Evolutionary conservation across 2,888 invertebrate genomes (phyloP), one percentile per base, ranked within the genome.

Genomic region (Prionchulus punctatus): DNA sequence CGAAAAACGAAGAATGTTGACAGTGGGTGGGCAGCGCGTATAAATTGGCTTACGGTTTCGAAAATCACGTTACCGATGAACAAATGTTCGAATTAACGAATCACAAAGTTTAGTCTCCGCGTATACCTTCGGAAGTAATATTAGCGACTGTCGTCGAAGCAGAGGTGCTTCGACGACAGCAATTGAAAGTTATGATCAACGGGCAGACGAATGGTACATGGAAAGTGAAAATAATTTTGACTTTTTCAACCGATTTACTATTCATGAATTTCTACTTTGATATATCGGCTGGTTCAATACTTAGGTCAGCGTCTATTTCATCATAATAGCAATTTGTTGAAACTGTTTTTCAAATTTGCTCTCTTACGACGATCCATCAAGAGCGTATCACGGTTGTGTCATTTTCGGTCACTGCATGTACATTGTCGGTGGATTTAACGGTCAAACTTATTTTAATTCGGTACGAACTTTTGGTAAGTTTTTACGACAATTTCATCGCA

Each of bases 121-220:
- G 87, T 58, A 79, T 85, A 21, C 77, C 77, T 1, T 68, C 72
- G 59, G 74, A 76, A 63, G 67, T 76, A 26, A 63, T 77, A 36
- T 74, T 77, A 61, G 76, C 73, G 69, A 76, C 54, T 77, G 77
- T 2, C 77, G 77, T 1, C 78, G 77, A 86, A 75, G 73, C 59
- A 73, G 82, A 21, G 85, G 85, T n/a, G 82, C 82, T 2, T 84
- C 84, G 0, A 83, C 83, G 25, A 81, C 75, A 62, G 83, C 82
- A 70, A 85, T 88, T 61, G 88, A 89, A 72, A 85, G 87, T 0
- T 89, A 88, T 69, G 88, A 89, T 65, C 86, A 86, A 0, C 77
- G 86, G 64, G 87, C 88, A 1, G 88, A 89, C 73, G 80, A 87
- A 50, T 89, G 89, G 88, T 4, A 2, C 4, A n/a, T 21, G 18